Base-by-base conservation (phyloP, 2,888 invertebrate genomes). In the Thyatira batis region DNA sequence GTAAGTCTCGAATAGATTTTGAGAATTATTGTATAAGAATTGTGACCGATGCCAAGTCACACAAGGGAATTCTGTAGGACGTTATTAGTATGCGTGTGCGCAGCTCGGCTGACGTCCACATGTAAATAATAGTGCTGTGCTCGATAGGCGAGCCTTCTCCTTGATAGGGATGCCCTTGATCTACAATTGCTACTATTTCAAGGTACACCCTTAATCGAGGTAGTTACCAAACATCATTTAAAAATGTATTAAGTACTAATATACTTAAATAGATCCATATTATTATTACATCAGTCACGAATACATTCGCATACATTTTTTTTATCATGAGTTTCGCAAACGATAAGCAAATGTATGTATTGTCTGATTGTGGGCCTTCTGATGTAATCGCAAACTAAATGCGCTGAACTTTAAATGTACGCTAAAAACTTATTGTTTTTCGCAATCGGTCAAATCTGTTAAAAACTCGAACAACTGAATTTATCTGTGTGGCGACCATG, bases 21-120 rank as follows among this genome's bases (percentile, higher is more conserved):
- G 17, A 13, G n/a, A 39, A 4, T 39, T 39, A 39, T 39, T 17
- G 39, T 23, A 45, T 10, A 23, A 10, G 55, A 58, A 57, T 59
- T 59, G 53, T 53, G 45, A 53, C 53, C 57, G 58, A 60, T 80
- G 83, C 79, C 84, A 85, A 80, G 57, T 74, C 56, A 66, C 76
- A 80, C 73, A 63, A 65, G 76, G 71, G 70, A 48, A 48, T 48
- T 48, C 71, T 70, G 67, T 75, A 80, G 83, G 85, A 81, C 84
- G 78, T 52, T 27, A 55, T 87, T 86, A 72, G 82, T 85, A 87
- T 85, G 83, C 85, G 67, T 55, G 46, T 11, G 57, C 52, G 73
- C 13, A 67, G 64, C 56, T 43, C 57, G 45, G 43, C 45, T 54
- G 59, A 58, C 67, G 61, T 58, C 57, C 57, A 55, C 51, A 62